A percentile compares a stretch with the other conserved stretches of the same genome.
Evolutionary conservation across 2,888 invertebrate genomes (phyloP).

Genomic region (Campoplex nolae): DNA sequence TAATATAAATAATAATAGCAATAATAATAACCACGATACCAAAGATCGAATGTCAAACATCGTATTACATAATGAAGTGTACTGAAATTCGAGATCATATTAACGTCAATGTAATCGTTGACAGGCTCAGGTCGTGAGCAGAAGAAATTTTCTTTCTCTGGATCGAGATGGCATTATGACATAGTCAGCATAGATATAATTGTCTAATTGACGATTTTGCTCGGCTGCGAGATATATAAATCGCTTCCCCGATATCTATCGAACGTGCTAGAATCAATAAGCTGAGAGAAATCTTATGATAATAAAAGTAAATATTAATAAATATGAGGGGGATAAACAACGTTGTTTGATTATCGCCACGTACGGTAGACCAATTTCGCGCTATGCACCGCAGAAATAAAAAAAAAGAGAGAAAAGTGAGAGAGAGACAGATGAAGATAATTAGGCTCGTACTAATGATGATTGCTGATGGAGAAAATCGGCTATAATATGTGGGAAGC

Average conservation of each 20-base stretch:
- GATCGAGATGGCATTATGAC: slow-evolving; percentile 10
- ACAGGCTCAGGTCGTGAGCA: not conserved
- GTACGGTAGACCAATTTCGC: not conserved
- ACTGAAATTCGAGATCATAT: slow-evolving; percentile 32
- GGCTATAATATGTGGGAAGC: slow-evolving; percentile 24
- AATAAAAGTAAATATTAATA: not conserved
- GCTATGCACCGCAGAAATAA: not conserved
- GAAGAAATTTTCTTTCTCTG: not conserved
- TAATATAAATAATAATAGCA: not conserved
- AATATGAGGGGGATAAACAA: not conserved
- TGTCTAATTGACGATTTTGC: slow-evolving; percentile 20
- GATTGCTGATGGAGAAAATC: slow-evolving; percentile 10
- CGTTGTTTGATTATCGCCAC: not conserved
- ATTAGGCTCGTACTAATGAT: not conserved
- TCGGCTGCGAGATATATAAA: slow-evolving; percentile 47
- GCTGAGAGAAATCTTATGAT: slow-evolving; percentile 39
- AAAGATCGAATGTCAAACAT: slow-evolving; percentile 16
- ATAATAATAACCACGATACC: not conserved
- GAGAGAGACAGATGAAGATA: not conserved
- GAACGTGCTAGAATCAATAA: not conserved
- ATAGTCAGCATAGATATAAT: not conserved
- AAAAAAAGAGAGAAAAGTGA: not conserved
- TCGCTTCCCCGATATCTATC: not conserved
- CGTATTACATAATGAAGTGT: slow-evolving; percentile 31
- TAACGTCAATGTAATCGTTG: not conserved